Evolutionary conservation across 2,888 invertebrate genomes (phyloP), one percentile per base, ranked within the genome.

Genomic region (Helleia helle): DNA sequence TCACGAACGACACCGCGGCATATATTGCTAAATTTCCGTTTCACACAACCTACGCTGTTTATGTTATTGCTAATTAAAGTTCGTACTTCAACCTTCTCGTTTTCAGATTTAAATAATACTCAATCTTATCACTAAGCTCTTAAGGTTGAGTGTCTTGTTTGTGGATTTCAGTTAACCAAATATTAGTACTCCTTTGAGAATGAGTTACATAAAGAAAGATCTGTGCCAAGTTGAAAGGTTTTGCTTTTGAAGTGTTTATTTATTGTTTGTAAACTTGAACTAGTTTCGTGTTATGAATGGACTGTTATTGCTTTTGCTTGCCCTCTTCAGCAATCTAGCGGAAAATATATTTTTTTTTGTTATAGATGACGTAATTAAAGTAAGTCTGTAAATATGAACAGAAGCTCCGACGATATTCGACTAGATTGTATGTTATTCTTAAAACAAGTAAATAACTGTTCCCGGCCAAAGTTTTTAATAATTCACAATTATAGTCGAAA

Each of bases 251-350:
- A 53, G 52, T 53, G 52, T 54, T 56, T 54, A 68, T 71, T 71
- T 66, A 57, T 51, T 55, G 60, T 58, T 65, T 61, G 71, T 77
- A 71, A 71, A 80, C 80, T 81, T 81, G 80, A 74, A 79, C 77
- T 73, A 66, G 52, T 63, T 80, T 54, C 54, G 44, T 48, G 46
- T 49, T 58, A 59, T 74, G 71, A 74, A 72, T 79, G 71, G 62
- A 62, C 52, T 54, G 49, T 54, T 58, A 58, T 62, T 55, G 40
- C 48, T 55, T 48, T 51, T 26, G 24, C 26, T 12, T 31, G 14
- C 40, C 24, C 25, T 13, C 24, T 36, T 34, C 14, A 30, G n/a
- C n/a, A n/a, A n/a, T n/a, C n/a, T n/a, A n/a, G n/a, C n/a, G n/a
- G n/a, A n/a, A n/a, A n/a, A n/a, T n/a, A n/a, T n/a, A n/a, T n/a